Evolutionary conservation across 2,797 vertebrate species (phyloP).

Genomic region (Cephalopachus bancanus): DNA sequence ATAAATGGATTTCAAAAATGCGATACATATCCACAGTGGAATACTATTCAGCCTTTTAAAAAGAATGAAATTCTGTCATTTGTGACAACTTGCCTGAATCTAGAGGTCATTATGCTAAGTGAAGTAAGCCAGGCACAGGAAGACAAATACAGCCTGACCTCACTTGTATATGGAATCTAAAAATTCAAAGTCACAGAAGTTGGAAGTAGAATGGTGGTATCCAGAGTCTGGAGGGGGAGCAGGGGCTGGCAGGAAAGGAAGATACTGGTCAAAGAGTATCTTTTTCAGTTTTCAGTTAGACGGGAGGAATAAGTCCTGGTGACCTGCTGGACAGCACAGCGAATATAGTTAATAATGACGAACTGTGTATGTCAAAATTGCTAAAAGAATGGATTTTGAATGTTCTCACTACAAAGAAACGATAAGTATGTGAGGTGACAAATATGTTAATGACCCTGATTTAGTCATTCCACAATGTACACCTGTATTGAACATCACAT

Average conservation of each 20-base stretch:
- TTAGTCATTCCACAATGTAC: background rate
- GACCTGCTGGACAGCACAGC: background rate
- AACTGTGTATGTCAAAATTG: background rate
- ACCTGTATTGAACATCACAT: background rate
- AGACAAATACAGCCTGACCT: background rate
- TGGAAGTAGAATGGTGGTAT: background rate
- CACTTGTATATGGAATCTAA: background rate
- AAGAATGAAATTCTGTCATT: background rate
- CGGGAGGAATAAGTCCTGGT: background rate
- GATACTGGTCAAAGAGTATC: background rate
- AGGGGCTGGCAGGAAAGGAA: background rate
- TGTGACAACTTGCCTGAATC: background rate
- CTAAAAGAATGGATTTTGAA: background rate
- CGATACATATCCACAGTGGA: background rate
- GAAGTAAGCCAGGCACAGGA: background rate
- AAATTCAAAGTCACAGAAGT: background rate
- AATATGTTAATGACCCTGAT: background rate
- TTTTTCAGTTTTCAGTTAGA: background rate
- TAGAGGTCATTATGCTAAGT: background rate
- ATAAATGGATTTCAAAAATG: background rate
- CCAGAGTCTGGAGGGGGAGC: background rate
- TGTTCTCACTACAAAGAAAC: slow-evolving; percentile 33
- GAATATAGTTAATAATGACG: background rate
- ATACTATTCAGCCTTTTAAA: background rate
- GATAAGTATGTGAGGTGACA: background rate